Percentiles rank a stretch among this genome's conserved stretches.
Conservation (phyloP, 2,888 invertebrate genomes). For the Drosophila pseudotakahashii region DNA sequence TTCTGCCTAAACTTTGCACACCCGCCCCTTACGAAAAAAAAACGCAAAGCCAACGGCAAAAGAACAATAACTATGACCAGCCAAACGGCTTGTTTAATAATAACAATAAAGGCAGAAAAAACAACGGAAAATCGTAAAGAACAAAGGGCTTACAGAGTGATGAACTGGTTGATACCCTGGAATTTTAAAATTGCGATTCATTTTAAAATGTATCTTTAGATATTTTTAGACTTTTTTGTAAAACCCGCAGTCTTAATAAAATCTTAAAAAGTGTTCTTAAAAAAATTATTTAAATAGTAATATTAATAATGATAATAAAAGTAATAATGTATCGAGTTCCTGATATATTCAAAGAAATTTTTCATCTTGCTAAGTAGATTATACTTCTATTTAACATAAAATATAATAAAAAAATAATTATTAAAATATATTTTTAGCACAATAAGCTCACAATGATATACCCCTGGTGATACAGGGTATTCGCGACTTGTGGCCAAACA, state of each 20-base stretch:
- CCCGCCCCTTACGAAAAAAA: neutral
- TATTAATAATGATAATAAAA: too few species aligned
- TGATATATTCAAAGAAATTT: too few species aligned
- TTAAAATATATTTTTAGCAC: neutral
- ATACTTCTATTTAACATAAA: too few species aligned
- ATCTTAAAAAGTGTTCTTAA: too few species aligned
- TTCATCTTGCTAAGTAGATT: too few species aligned
- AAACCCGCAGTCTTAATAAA: too few species aligned
- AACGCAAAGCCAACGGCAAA: slow-evolving; percentile 6
- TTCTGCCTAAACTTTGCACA: slow-evolving; percentile 58
- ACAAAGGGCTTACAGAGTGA: neutral
- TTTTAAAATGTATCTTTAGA: neutral
- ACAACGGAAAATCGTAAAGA: slow-evolving; percentile 9
- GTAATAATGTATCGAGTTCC: too few species aligned
- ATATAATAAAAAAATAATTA: too few species aligned
- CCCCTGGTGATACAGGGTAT: neutral
- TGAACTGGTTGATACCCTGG: neutral
- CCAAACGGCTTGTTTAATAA: slow-evolving; percentile 46
- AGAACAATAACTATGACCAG: slow-evolving; percentile 42
- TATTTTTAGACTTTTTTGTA: too few species aligned
- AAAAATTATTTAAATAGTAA: too few species aligned
- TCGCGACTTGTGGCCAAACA: slow-evolving; percentile 38
- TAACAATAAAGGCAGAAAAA: slow-evolving; percentile 33
- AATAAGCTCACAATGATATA: neutral
- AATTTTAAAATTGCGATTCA: neutral